Evolutionary conservation across 2,797 vertebrate genomes (phyloP).

Genomic region (Chelon auratus): DNA sequence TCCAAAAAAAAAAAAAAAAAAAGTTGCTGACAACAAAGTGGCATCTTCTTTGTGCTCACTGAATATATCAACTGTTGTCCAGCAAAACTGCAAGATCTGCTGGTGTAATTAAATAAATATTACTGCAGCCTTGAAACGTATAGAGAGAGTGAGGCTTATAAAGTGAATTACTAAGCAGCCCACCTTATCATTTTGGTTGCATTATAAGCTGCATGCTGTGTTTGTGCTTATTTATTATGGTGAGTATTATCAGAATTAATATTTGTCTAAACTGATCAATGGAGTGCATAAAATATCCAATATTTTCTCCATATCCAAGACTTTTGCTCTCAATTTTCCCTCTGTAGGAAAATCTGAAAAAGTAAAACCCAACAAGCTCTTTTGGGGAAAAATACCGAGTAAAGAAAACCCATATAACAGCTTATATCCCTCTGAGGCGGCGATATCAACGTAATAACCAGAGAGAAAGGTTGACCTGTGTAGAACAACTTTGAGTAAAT

Average conservation of each 20-base stretch:
- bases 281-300: not conserved
- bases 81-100: slow-evolving; percentile 19
- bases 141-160: slow-evolving; percentile 9
- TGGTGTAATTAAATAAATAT: not conserved
- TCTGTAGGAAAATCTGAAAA: no score
- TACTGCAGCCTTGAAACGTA: slow-evolving; percentile 3
- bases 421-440: slow-evolving; percentile 8
- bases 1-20: slow-evolving; percentile 4
- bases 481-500: slow-evolving; percentile 55
- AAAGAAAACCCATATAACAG: slow-evolving; percentile 22
- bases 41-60: slow-evolving; percentile 28
- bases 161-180: not conserved
- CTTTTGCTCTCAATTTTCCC: slow-evolving; percentile 18
- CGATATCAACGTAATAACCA: slow-evolving; percentile 26
- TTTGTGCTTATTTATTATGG: not conserved
- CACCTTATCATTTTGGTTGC: not conserved
- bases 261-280: not conserved
- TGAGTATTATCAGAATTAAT: not conserved
- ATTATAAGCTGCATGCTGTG: not conserved
- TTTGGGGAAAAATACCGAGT: slow-evolving; percentile 24
- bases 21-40: slow-evolving; percentile 54
- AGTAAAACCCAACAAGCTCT: not conserved
- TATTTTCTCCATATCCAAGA: not conserved
- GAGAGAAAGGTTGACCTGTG: slow-evolving; percentile 47
- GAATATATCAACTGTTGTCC: slow-evolving; percentile 36